These are phyloP conservation scores for Tauraco erythrolophus DNA, from an alignment of 2,113 vertebrate species.

Conservation along the genomic window DNA sequence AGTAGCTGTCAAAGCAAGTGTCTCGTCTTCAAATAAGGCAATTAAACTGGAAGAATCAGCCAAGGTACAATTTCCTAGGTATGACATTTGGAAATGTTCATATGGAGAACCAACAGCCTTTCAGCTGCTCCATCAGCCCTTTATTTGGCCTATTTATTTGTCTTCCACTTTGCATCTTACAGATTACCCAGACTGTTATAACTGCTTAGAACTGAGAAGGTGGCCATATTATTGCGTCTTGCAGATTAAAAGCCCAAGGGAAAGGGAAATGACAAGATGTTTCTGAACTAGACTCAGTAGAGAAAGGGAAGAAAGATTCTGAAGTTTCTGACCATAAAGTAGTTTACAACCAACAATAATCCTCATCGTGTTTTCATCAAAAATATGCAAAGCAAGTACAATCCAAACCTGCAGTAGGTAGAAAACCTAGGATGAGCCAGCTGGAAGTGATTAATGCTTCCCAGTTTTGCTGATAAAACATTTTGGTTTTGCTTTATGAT, in stretches of 20 bases:
- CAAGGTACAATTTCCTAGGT: neutral
- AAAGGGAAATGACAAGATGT: neutral
- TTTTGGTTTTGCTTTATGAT: neutral
- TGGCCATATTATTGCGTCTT: neutral
- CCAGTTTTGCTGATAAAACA: neutral
- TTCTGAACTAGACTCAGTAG: neutral
- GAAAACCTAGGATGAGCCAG: neutral
- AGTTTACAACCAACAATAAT: neutral
- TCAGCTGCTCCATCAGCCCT: neutral
- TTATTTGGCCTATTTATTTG: neutral
- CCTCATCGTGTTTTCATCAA: neutral
- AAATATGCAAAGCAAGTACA: neutral
- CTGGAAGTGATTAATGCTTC: neutral
- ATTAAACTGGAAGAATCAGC: neutral
- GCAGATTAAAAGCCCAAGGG: neutral
- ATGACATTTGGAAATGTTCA: neutral
- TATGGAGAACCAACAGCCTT: neutral
- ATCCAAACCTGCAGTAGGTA: neutral
- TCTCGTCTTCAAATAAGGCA: neutral
- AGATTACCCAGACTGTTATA: neutral
- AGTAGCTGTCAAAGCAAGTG: neutral
- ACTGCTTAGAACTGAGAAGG: neutral
- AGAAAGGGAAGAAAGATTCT: neutral
- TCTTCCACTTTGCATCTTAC: neutral
- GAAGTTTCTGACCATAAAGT: neutral